Base-by-base conservation (phyloP, 2,113 vertebrate species). In the Anser cygnoides region DNA sequence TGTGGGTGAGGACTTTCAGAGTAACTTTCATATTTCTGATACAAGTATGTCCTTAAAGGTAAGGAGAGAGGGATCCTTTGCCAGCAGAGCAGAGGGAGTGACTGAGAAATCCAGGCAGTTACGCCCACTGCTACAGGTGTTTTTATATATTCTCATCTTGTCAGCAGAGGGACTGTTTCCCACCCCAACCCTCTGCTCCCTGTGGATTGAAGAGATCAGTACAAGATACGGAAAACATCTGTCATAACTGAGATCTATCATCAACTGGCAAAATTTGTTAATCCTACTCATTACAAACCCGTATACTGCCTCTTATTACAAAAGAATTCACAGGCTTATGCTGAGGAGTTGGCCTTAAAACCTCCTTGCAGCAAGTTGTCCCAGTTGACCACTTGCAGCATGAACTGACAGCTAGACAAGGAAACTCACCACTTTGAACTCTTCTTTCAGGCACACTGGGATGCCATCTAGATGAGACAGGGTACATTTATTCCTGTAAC, bases 381-480 rank as follows among this genome's bases (percentile, higher is more conserved):
- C 54, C 76, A 14, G 57, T 81, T 68, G 88, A 79, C 66, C 35
- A 78, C 70, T 31, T 73, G 37, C 70, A 91, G 35, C 44, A 68
- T 5, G 7, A 94, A 39, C 52, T 37, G 39, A 61, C 41, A 85
- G 52, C 63, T 50, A 82, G 31, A 62, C 49, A 94, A 82, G 55
- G 71, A 59, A 89, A 92, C 96, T 93, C 87, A 97, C 97, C 91
- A 98, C 97, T 97, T 97, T 97, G 72, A 97, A 91, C 66, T 97
- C 97, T 74, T 98, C 97, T 89, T 98, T 98, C 73, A 98, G 23
- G 73, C 96, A 97, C n/a, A 97, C 97, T 75, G 97, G 97, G 93
- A 98, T 97, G 72, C 97, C 97, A 94, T 98, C 97, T 94, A 97
- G 88, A 35, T 86, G 89, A 87, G 97, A 98, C 7, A 97, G 92